Evolutionary conservation across 2,888 invertebrate genomes (phyloP).

Genomic region (Synergus japonicus): DNA sequence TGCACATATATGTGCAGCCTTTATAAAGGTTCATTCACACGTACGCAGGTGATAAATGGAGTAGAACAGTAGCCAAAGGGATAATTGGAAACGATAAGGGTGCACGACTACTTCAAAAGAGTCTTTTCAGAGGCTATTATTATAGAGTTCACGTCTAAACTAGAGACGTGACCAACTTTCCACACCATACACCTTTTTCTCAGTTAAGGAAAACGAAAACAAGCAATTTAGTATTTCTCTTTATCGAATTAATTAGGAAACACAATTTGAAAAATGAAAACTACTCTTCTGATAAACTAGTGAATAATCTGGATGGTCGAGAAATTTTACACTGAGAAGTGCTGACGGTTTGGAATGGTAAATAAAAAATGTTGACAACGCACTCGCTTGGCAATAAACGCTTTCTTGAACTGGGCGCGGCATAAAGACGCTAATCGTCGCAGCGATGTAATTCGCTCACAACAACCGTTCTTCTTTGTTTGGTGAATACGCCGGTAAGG

Average conservation of each 20-base stretch:
- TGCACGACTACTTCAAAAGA: not conserved
- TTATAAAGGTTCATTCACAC: too few species aligned
- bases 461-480: slow-evolving; percentile 22
- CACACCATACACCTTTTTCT: not conserved
- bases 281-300: not conserved
- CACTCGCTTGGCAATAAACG: slow-evolving; percentile 36
- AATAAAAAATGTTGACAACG: slow-evolving; percentile 40
- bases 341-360: slow-evolving; percentile 14
- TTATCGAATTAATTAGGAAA: too few species aligned
- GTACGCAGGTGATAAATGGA: not conserved
- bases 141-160: not conserved
- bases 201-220: not conserved
- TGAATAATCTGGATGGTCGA: not conserved
- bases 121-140: not conserved
- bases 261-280: not conserved
- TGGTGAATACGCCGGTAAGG: slow-evolving; percentile 38
- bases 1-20: too few species aligned
- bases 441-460: slow-evolving; percentile 37
- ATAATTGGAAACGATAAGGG: not conserved
- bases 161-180: not conserved
- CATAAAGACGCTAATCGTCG: slow-evolving; percentile 41
- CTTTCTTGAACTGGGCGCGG: slow-evolving; percentile 29
- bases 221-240: not conserved
- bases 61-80: too few species aligned
- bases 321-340: not conserved